A percentile compares a stretch with the other conserved stretches of the same genome.
phyloP scores from a whole-genome alignment of 2,113 vertebrate species.

The Lepus americanus region DNA sequence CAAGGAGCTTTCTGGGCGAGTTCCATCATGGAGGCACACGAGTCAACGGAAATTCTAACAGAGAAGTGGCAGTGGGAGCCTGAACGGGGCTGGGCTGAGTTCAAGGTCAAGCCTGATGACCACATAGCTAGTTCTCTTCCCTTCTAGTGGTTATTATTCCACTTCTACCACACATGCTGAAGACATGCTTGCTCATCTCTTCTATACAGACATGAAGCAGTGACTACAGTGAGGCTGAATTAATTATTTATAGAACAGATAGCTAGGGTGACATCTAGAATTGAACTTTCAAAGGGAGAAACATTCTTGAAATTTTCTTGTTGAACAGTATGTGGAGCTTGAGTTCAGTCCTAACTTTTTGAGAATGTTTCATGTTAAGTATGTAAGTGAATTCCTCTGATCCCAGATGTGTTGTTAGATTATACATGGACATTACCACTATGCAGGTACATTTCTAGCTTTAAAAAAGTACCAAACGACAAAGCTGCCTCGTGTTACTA shows the following conservation, averaged over 20 bases:
- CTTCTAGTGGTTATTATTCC: not conserved
- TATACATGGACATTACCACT: not conserved
- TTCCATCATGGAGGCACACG: not conserved
- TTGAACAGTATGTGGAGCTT: not conserved
- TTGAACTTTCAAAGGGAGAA: not conserved
- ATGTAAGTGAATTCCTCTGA: not conserved
- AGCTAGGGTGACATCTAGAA: not conserved
- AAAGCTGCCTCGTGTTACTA: not conserved
- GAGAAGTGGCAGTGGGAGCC: not conserved
- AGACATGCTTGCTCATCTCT: not conserved
- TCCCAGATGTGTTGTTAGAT: not conserved
- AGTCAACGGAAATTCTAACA: not conserved
- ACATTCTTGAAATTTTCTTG: not conserved
- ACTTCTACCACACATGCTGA: not conserved
- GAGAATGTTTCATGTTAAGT: not conserved
- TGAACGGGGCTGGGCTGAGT: no score
- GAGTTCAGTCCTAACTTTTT: not conserved
- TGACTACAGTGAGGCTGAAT: not conserved
- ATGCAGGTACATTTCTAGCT: constrained; percentile 4
- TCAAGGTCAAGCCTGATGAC: not conserved
- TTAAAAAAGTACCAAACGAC: not conserved
- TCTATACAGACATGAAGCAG: not conserved
- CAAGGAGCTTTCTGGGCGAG: not conserved
- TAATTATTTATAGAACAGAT: not conserved
- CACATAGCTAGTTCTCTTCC: not conserved